Percentiles rank a stretch among this genome's conserved stretches.
Conservation (phyloP, 2,888 invertebrate species). For the Cybosia mesomella region DNA sequence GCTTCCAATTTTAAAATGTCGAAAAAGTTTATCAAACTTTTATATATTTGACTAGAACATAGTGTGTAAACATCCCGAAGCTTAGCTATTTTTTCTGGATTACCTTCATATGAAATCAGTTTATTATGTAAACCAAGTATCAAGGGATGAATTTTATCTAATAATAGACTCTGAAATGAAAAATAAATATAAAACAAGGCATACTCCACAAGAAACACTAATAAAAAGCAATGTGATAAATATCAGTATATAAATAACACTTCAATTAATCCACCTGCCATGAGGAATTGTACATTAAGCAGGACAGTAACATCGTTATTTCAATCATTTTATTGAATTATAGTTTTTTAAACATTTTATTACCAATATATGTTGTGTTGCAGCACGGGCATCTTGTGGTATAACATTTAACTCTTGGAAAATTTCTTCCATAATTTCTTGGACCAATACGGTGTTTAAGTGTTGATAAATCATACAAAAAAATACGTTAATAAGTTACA, state of each 20-base stretch:
- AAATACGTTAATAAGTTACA: not conserved
- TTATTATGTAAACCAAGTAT: slow-evolving; percentile 62
- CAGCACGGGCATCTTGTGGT: slow-evolving; percentile 57
- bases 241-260: too few relatives aligned
- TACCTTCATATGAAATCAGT: slow-evolving; percentile 48
- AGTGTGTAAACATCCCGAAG: slow-evolving; percentile 69
- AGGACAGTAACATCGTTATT: too few relatives aligned
- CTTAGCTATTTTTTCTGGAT: slow-evolving; percentile 51
- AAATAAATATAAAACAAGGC: slow-evolving; percentile 12
- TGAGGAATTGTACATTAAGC: too few relatives aligned
- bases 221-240: not conserved
- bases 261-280: too few relatives aligned
- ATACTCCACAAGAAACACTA: not conserved
- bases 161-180: slow-evolving; percentile 61
- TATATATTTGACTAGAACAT: slow-evolving; percentile 78
- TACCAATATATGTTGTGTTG: slow-evolving; percentile 70
- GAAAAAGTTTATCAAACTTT: slow-evolving; percentile 71
- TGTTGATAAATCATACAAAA: not conserved
- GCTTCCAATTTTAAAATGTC: slow-evolving; percentile 76
- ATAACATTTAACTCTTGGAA: slow-evolving; percentile 43
- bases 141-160: slow-evolving; percentile 66
- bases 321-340: too few relatives aligned
- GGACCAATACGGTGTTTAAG: not conserved
- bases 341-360: not conserved
- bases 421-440: slow-evolving; percentile 26